A percentile compares a stretch with the other conserved stretches of the same genome.
These are phyloP conservation scores for Cancer borealis DNA, from an alignment of 2,888 invertebrate species.

Conservation along the genomic window DNA sequence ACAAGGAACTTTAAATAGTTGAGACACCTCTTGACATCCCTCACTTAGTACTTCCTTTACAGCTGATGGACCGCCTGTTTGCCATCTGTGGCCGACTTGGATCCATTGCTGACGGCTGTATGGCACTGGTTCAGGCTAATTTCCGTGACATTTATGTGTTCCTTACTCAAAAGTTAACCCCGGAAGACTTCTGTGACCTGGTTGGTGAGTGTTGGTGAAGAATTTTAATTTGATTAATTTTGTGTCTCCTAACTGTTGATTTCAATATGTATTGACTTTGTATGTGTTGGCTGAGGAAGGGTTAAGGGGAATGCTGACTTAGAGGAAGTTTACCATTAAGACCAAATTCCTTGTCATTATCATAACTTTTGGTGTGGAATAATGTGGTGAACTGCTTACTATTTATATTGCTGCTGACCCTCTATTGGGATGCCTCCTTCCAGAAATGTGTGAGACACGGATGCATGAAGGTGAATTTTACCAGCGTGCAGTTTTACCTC, in stretches of 20 bases:
- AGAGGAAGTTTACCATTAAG: background rate
- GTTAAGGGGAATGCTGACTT: background rate
- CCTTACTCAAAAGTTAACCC: conserved; percentile 64
- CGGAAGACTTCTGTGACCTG: conserved; percentile 73
- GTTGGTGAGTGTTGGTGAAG: conserved; percentile 66
- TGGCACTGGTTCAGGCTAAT: conserved; percentile 86
- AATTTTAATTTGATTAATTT: too few relatives aligned
- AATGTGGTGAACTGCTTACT: background rate
- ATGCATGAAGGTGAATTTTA: conserved; percentile 78
- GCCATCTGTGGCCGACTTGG: conserved; percentile 84
- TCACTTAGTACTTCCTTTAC: background rate
- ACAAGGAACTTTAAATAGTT: background rate
- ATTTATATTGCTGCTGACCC: background rate
- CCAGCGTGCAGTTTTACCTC: conserved; percentile 58
- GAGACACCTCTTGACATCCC: background rate
- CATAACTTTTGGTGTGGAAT: background rate
- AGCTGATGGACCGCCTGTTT: conserved; percentile 76
- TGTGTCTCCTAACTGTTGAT: too few relatives aligned
- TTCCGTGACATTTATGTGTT: conserved; percentile 86
- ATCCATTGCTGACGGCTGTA: conserved; percentile 89
- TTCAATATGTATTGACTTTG: too few relatives aligned
- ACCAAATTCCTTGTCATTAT: background rate
- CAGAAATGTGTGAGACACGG: conserved; percentile 69
- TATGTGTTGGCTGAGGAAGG: background rate
- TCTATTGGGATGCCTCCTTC: background rate